Base-by-base conservation (phyloP, 2,888 invertebrate genomes). In the Lepetodrilus schrolli region DNA sequence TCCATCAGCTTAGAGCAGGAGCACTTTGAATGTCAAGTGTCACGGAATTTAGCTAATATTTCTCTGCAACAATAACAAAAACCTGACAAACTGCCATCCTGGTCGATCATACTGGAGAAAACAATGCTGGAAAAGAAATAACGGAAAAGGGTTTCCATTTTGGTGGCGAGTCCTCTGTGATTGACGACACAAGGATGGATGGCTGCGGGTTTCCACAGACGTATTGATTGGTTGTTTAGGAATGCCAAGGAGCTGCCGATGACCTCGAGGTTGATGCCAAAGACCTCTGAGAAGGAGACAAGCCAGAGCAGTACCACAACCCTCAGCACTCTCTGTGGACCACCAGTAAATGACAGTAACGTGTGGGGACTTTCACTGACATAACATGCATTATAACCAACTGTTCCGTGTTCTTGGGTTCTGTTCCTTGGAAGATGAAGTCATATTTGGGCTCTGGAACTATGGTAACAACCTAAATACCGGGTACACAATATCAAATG, bases 191-290 rank as follows among this genome's bases (percentile, higher is more conserved):
- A 26, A 20, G 10, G 66, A 38, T 37, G 68, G 47, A 47, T 47
- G 26, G n/a, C 10, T 58, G 13, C 26, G 47, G 43, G 23, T 21
- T 30, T 30, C 26, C 47, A 26, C 23, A 47, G 47, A 47, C 47
- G 17, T 68, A 68, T 68, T 68, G 68, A 68, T 68, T 47, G 43
- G 17, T 43, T 43, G 43, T 17, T 43, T 43, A 43, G n/a, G 20
- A 17, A 20, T 48, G 48, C 20, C 20, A 48, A 48, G n/a, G n/a
- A n/a, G n/a, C n/a, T 48, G 20, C 48, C 48, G n/a, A 4, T 17
- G 48, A 48, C 17, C 48, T 48, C 48, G 20, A 48, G 20, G 17
- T 48, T 48, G 48, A n/a, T 17, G n/a, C 17, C 48, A n/a, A 48
- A 48, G 20, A 48, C 20, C 48, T 7, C 17, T 7, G n/a, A 48